phyloP scores from a whole-genome alignment of 2,888 invertebrate genomes.

The Disparrhopalites patrizii region DNA sequence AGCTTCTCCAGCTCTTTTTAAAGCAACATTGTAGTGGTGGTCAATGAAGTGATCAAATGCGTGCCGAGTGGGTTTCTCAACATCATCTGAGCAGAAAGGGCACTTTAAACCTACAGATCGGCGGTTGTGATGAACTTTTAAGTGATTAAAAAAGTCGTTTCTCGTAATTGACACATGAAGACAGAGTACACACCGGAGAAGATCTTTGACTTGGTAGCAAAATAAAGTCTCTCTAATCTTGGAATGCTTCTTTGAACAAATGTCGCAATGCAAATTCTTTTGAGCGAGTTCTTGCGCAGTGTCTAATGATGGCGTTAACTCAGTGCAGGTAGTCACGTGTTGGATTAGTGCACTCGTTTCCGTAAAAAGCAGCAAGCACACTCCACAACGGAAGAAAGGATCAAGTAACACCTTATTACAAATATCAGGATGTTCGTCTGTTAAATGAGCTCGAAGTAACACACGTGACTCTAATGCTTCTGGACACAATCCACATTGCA shows the following conservation, averaged over 20 bases:
- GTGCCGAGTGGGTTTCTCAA: constrained; percentile 15
- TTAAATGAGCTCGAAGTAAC: constrained; percentile 27
- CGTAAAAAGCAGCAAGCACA: constrained; percentile 25
- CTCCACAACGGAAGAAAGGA: constrained; percentile 30
- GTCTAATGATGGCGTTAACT: constrained; percentile 10
- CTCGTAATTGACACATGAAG: constrained; percentile 27
- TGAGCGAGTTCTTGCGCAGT: constrained; percentile 30
- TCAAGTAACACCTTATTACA: constrained; percentile 24
- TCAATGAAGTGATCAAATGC: constrained; percentile 35
- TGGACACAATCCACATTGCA: constrained; percentile 21
- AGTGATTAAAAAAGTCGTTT: constrained; percentile 30
- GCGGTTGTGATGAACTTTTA: constrained; percentile 28
- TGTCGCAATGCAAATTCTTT: constrained; percentile 28
- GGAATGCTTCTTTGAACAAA: constrained; percentile 28
- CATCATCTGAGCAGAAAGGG: constrained; percentile 29
- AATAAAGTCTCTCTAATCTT: constrained; percentile 28
- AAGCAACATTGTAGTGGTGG: constrained; percentile 29
- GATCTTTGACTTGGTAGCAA: constrained; percentile 28
- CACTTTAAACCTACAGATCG: constrained; percentile 25
- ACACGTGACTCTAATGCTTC: constrained; percentile 23
- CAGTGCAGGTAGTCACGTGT: constrained; percentile 22
- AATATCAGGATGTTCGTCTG: constrained; percentile 21
- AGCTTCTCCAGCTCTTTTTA: constrained; percentile 22
- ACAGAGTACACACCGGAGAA: constrained; percentile 36
- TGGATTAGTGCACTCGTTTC: constrained; percentile 18